Conservation (phyloP, 2,113 vertebrate genomes). For the Pygoscelis antarcticus region DNA sequence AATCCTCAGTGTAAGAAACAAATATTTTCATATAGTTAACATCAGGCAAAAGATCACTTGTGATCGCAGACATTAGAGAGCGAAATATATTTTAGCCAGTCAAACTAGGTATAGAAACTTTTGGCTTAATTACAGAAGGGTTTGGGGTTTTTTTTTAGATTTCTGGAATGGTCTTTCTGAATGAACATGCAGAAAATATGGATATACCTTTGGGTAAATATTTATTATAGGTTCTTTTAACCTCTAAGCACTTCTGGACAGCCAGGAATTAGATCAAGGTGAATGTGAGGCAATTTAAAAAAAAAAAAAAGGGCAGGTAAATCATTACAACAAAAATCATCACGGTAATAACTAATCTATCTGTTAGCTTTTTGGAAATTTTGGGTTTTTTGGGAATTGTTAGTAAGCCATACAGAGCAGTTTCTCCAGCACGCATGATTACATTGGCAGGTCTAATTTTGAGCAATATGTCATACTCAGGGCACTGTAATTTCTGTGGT, state of each 20-base stretch:
- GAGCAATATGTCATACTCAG: not conserved
- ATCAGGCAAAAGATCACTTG: not conserved
- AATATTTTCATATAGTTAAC: not conserved
- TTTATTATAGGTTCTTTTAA: not conserved
- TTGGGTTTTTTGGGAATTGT: not conserved
- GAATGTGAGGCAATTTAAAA: not conserved
- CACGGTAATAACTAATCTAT: not conserved
- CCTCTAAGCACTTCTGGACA: not conserved
- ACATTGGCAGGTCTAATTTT: not conserved
- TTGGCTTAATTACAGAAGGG: not conserved
- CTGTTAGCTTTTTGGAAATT: not conserved
- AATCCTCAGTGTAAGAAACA: not conserved
- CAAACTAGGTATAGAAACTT: not conserved
- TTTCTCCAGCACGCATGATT: not conserved
- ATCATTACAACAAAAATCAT: not conserved
- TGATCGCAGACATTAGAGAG: not conserved
- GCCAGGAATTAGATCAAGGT: not conserved
- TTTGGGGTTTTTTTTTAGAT: fast-evolving
- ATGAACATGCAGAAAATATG: not conserved
- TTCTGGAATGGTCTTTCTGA: not conserved
- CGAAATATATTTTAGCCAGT: not conserved
- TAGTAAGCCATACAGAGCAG: not conserved
- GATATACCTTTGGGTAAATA: not conserved
- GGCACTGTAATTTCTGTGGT: not conserved
- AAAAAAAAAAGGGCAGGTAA: fast-evolving